These are phyloP conservation scores for Sitophilus oryzae DNA, from an alignment of 1,140 invertebrate genomes.

Conservation along the genomic window DNA sequence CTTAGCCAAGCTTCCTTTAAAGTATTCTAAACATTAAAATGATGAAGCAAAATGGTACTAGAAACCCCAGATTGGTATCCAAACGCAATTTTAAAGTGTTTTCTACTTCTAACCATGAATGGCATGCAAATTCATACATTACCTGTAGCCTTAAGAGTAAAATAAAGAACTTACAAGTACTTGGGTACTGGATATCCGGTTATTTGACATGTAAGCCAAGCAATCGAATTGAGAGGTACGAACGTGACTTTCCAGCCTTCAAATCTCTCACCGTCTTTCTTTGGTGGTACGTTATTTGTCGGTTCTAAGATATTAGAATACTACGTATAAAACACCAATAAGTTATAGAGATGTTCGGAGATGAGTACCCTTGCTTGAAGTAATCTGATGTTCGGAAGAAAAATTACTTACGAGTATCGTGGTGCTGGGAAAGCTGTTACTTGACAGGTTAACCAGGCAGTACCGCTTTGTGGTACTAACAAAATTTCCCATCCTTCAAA, in stretches of 20 bases:
- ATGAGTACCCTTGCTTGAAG: slow-evolving; percentile 10
- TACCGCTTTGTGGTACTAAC: slow-evolving; percentile 51
- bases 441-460: slow-evolving; percentile 60
- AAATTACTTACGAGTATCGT: slow-evolving; percentile 55
- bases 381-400: not conserved
- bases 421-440: slow-evolving; percentile 62
- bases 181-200: slow-evolving; percentile 62
- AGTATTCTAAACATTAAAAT: not conserved
- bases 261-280: slow-evolving; percentile 59
- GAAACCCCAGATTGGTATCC: slow-evolving; percentile 16
- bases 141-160: too few species aligned
- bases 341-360: not conserved
- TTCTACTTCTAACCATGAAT: not conserved
- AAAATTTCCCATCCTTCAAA: slow-evolving; percentile 64
- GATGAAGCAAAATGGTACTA: not conserved
- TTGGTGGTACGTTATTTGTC: slow-evolving; percentile 48
- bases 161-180: slow-evolving; percentile 53
- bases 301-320: slow-evolving; percentile 44
- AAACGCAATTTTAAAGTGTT: slow-evolving; percentile 8
- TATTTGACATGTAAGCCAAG: slow-evolving; percentile 62
- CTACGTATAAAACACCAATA: not conserved
- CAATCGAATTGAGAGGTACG: slow-evolving; percentile 50
- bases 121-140: too few species aligned
- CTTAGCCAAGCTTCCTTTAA: not conserved
- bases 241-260: slow-evolving; percentile 63